Conservation (phyloP, 1,140 invertebrate species). For the Lithobius niger region DNA sequence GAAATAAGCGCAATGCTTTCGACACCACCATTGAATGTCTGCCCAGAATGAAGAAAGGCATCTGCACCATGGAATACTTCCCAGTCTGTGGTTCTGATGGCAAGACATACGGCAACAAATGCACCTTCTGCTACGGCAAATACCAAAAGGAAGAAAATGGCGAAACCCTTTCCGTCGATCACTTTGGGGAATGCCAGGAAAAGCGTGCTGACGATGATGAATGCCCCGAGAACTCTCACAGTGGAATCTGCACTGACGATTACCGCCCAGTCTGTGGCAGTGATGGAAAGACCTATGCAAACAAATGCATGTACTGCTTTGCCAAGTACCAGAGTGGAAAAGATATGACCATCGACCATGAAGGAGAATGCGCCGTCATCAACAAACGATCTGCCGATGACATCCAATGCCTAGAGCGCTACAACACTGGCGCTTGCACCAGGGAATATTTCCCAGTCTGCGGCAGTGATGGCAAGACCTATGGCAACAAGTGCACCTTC, state of each 20-base stretch:
- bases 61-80: slow-evolving; percentile 56
- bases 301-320: slow-evolving; percentile 32
- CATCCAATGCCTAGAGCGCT: too few species aligned
- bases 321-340: slow-evolving; percentile 16
- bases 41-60: slow-evolving; percentile 36
- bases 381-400: too few species aligned
- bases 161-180: background rate
- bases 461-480: too few species aligned
- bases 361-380: too few species aligned
- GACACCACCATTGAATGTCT: background rate
- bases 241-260: slow-evolving; percentile 33
- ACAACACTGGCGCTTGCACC: too few species aligned
- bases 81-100: slow-evolving; percentile 54
- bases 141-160: background rate
- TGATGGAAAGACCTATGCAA: slow-evolving; percentile 45
- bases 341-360: too few species aligned
- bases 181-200: background rate
- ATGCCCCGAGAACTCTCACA: background rate
- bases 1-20: background rate
- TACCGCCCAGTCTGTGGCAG: slow-evolving; percentile 57
- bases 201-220: background rate
- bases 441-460: too few species aligned
- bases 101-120: slow-evolving; percentile 44
- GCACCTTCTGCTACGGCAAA: slow-evolving; percentile 14
- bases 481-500: too few species aligned